Evolutionary conservation across 2,888 invertebrate species (phyloP), one percentile per base, ranked within the genome.

Genomic region (Clostera curtula): DNA sequence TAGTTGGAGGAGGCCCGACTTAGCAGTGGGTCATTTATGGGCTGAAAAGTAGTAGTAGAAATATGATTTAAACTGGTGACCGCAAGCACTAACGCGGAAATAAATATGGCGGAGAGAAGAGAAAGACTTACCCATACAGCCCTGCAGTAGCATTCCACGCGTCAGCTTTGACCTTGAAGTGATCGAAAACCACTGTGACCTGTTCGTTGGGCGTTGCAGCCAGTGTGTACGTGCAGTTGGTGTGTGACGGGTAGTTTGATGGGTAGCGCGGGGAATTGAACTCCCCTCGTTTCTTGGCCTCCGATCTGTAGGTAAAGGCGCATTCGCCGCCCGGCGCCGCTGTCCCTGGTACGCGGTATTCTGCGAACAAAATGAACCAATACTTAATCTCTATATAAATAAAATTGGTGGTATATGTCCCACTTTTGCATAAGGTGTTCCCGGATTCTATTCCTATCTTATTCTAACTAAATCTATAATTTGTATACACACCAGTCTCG

Each of bases 201-300:
- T 96, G 95, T 67, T 96, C 95, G 68, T 93, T 93, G 40, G 92
- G 90, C 45, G 91, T 91, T 28, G 93, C 93, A 56, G 92, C 85
- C 76, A 98, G 95, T 59, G 92, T 87, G 85, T 95, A 98, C 36
- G 95, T 93, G 86, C 98, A 98, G 85, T 95, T 95, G 45, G 93
- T 96, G 72, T 91, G 92, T 60, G 96, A 94, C 42, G 97, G 97
- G 86, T 98, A 98, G 85, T 96, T 95, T 63, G 96, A 94, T 60
- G 97, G 97, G 87, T 96, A 96, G 36, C 97, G 90, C 11, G 97
- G 97, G 27, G 97, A 97, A 82, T 98, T 98, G 73, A 97, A 93
- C 64, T 95, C 95, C 25, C 96, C 96, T 34, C 90, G 89, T 72
- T 95, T 95, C 63, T 91, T 90, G 19, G 94, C 93, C 48, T 90